Evolutionary conservation across 2,888 invertebrate species (phyloP).

Genomic region (Lapara coniferarum): DNA sequence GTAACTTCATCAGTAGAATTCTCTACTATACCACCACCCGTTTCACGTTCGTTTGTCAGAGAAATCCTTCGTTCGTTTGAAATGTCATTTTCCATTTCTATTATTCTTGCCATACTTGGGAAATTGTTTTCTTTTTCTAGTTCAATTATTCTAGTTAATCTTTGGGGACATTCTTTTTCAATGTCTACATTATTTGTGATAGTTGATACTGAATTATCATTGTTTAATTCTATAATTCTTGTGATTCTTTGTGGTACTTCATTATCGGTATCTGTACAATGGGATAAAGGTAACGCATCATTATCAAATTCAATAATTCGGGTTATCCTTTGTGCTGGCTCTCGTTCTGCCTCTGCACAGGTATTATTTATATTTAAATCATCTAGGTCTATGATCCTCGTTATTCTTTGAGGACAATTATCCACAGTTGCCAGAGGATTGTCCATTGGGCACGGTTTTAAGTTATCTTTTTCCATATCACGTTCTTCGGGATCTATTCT

Average conservation of each 20-base stretch:
- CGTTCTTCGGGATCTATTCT: conserved; percentile 53
- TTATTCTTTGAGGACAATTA: conserved; percentile 71
- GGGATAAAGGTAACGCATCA: conserved; percentile 57
- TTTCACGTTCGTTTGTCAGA: conserved; percentile 78
- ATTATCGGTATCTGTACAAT: conserved; percentile 56
- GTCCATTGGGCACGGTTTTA: conserved; percentile 45
- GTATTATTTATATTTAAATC: conserved; percentile 57
- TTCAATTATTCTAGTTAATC: conserved; percentile 71
- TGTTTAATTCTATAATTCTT: conserved; percentile 73
- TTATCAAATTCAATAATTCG: conserved; percentile 76
- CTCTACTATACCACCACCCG: conserved; percentile 68
- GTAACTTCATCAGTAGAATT: conserved; percentile 65
- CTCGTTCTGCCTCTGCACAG: conserved; percentile 63
- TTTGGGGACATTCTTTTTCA: conserved; percentile 65
- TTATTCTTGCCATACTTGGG: conserved; percentile 79
- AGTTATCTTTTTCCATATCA: conserved; percentile 54
- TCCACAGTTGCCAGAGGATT: conserved; percentile 45
- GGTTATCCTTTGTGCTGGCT: conserved; percentile 73
- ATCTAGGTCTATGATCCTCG: conserved; percentile 77
- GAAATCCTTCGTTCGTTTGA: conserved; percentile 79
- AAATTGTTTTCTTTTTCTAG: conserved; percentile 71
- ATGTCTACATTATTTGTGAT: conserved; percentile 61
- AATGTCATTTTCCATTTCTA: conserved; percentile 80
- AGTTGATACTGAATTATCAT: conserved; percentile 70
- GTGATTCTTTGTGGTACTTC: conserved; percentile 71